These are phyloP conservation scores for Netelia fuscicornis DNA, from an alignment of 2,888 invertebrate species.

Conservation along the genomic window DNA sequence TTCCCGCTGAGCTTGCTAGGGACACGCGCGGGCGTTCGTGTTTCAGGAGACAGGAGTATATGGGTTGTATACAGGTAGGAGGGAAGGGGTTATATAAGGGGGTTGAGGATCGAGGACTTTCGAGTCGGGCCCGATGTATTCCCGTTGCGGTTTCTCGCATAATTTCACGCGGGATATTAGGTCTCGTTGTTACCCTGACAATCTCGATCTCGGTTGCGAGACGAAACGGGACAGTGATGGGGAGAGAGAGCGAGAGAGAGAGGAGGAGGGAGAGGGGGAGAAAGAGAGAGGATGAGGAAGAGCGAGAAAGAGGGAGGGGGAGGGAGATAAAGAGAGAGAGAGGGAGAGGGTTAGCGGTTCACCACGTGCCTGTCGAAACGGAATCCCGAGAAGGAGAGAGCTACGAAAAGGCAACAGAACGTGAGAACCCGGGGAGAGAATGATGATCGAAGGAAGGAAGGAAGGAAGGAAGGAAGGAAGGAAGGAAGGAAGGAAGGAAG, in stretches of 20 bases:
- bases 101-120: neutral
- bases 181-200: constrained; percentile 62
- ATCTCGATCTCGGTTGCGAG: constrained; percentile 52
- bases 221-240: constrained; percentile 42
- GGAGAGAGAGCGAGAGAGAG: constrained; percentile 1
- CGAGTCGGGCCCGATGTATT: constrained; percentile 45
- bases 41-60: constrained; percentile 47
- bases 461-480: constrained; percentile 82
- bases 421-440: constrained; percentile 17
- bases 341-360: constrained; percentile 34
- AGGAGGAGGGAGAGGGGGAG: neutral
- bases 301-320: neutral
- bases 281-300: constrained; percentile 11
- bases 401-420: constrained; percentile 11
- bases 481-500: neutral
- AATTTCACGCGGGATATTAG: constrained; percentile 66
- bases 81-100: neutral
- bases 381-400: constrained; percentile 35
- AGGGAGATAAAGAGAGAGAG: neutral
- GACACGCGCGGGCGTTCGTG: neutral
- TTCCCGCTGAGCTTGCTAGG: constrained; percentile 42
- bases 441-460: constrained; percentile 65
- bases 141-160: constrained; percentile 63
- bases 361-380: constrained; percentile 55
- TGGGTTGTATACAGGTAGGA: neutral